A percentile compares a stretch with the other conserved stretches of the same genome.
These are phyloP conservation scores for Conomelus anceps DNA, from an alignment of 2,888 invertebrate species.

Conservation along the genomic window DNA sequence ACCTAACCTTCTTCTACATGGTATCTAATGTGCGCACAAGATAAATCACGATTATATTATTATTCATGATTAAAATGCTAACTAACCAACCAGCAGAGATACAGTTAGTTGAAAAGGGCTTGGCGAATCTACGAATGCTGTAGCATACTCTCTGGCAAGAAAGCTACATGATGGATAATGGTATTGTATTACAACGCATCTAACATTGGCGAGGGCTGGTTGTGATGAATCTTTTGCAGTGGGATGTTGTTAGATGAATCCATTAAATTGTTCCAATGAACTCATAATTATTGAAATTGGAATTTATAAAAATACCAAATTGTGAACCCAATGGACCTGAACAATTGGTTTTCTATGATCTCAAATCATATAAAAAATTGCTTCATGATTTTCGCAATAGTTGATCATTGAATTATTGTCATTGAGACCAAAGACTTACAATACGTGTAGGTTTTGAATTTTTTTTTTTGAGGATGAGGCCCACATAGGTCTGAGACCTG, in stretches of 20 bases:
- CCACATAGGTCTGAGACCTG: too few relatives aligned
- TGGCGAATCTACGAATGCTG: background rate
- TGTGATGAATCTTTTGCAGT: background rate
- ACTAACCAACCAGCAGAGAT: background rate
- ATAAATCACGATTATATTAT: background rate
- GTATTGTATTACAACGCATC: background rate
- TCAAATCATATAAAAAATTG: too few relatives aligned
- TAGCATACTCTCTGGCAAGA: background rate
- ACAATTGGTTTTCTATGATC: too few relatives aligned
- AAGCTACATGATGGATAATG: background rate
- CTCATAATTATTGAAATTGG: background rate
- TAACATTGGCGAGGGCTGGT: background rate
- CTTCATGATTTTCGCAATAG: too few relatives aligned
- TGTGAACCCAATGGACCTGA: too few relatives aligned
- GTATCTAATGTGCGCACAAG: background rate
- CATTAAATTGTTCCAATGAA: background rate
- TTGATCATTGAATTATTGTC: too few relatives aligned
- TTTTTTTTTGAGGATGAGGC: too few relatives aligned
- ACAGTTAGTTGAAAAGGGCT: background rate
- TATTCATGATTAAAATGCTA: background rate
- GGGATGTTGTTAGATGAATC: background rate
- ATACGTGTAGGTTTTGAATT: too few relatives aligned
- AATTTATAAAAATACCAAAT: too few relatives aligned
- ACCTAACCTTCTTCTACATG: background rate
- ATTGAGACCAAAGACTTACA: too few relatives aligned